These are phyloP conservation scores for Ascidia mentula DNA, from an alignment of 23 tunicate genomes.

Conservation along the genomic window DNA sequence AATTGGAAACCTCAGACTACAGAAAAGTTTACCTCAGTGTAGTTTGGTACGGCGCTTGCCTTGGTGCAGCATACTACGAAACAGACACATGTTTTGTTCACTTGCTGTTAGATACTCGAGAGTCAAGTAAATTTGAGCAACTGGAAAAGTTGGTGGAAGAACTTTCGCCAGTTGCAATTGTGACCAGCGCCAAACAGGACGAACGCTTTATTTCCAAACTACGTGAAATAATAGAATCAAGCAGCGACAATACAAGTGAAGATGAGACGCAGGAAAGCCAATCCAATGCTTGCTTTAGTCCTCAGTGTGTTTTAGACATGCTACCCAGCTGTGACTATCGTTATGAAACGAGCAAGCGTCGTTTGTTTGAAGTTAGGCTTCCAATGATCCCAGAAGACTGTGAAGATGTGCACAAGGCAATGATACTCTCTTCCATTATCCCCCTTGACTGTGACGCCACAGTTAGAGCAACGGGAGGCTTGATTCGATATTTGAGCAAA, in stretches of 20 bases:
- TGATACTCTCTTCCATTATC: constrained; percentile 51
- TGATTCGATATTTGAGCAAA: constrained; percentile 68
- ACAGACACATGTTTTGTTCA: constrained; percentile 55
- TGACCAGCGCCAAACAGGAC: constrained; percentile 80
- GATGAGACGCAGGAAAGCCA: not conserved
- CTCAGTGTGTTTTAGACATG: constrained; percentile 33
- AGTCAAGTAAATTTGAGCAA: constrained; percentile 39
- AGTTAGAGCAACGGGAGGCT: constrained; percentile 71
- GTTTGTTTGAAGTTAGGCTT: constrained; percentile 39
- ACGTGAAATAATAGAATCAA: not conserved
- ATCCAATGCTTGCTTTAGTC: not conserved
- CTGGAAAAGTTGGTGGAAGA: constrained; percentile 43
- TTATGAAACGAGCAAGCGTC: constrained; percentile 51
- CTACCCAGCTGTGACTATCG: constrained; percentile 57
- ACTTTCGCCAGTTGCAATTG: constrained; percentile 45
- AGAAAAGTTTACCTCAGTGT: constrained; percentile 42
- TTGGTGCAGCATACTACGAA: constrained; percentile 92
- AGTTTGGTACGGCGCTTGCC: constrained; percentile 41
- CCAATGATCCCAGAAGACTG: constrained; percentile 72
- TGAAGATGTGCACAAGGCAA: constrained; percentile 38
- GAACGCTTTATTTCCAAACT: constrained; percentile 31
- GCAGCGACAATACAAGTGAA: not conserved
- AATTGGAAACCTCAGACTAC: not conserved
- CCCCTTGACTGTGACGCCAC: constrained; percentile 57
- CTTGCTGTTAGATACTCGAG: constrained; percentile 58